These are phyloP conservation scores for Biston stratarius DNA, from an alignment of 2,888 invertebrate genomes.

Conservation along the genomic window DNA sequence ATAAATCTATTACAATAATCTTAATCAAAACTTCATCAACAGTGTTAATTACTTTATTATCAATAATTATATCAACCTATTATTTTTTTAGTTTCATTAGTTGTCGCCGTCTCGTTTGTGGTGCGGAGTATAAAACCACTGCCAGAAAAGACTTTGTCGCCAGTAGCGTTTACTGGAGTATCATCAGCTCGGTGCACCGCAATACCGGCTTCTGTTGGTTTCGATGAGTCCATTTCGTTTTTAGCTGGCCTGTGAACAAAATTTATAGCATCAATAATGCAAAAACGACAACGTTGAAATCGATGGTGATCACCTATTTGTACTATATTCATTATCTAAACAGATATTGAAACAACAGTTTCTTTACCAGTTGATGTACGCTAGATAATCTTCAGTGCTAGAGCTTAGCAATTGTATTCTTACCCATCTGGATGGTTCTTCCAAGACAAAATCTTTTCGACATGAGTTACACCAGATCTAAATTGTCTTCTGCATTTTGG, in stretches of 20 bases:
- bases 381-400: too few species aligned
- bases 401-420: conserved; percentile 15
- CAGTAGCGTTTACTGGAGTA: conserved; percentile 40
- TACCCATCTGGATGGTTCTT: conserved; percentile 76
- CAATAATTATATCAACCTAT: conserved; percentile 9
- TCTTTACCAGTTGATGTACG: too few species aligned
- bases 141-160: conserved; percentile 64
- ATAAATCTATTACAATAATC: neutral
- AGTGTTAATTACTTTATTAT: conserved; percentile 23
- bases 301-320: too few species aligned
- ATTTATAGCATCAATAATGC: neutral
- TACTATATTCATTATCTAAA: too few species aligned
- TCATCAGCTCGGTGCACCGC: conserved; percentile 52
- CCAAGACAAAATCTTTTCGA: conserved; percentile 70
- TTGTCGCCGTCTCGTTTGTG: conserved; percentile 47
- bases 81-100: conserved; percentile 32
- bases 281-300: too few species aligned
- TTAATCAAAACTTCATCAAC: neutral
- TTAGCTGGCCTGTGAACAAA: conserved; percentile 30
- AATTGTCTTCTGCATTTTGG: conserved; percentile 75
- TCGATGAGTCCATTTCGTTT: conserved; percentile 25
- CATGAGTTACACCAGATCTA: conserved; percentile 72
- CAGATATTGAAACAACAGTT: too few species aligned
- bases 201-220: conserved; percentile 31
- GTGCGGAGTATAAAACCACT: conserved; percentile 66